phyloP scores from a whole-genome alignment of 2,113 vertebrate genomes.

The Mesocricetus auratus region DNA sequence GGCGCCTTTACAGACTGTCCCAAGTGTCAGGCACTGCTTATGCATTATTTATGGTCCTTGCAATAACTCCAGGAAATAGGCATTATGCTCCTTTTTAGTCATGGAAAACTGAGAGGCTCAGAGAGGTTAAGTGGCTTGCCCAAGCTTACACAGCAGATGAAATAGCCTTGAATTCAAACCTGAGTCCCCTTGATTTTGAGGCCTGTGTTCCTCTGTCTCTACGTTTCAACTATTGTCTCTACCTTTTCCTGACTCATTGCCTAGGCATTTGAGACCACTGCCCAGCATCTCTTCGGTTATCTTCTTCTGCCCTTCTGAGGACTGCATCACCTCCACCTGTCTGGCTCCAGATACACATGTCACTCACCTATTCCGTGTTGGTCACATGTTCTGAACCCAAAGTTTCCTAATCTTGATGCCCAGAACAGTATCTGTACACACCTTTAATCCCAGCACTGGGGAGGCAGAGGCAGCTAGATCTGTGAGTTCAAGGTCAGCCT shows the following conservation, averaged over 20 bases:
- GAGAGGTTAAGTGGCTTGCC: slow-evolving; percentile 50
- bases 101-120: slow-evolving; percentile 28
- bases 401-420: not conserved
- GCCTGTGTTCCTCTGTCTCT: not conserved
- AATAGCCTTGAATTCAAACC: slow-evolving; percentile 2
- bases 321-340: not conserved
- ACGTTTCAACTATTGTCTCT: not conserved
- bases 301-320: not conserved
- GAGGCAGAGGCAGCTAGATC: not conserved
- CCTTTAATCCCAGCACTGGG: not conserved
- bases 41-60: slow-evolving; percentile 56
- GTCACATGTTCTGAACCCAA: not conserved
- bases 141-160: slow-evolving; percentile 42
- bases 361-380: not conserved
- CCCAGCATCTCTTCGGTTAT: not conserved
- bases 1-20: slow-evolving; percentile 51
- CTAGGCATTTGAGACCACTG: not conserved
- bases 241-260: not conserved
- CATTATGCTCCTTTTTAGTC: slow-evolving; percentile 21
- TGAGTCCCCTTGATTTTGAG: not conserved
- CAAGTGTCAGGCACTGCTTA: slow-evolving; percentile 34
- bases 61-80: not conserved
- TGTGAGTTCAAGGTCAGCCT: not conserved
- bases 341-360: not conserved
- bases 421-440: too few relatives aligned